A percentile compares a stretch with the other conserved stretches of the same genome.
Evolutionary conservation across 2,113 vertebrate species (phyloP).

Genomic region (Antennarius striatus): DNA sequence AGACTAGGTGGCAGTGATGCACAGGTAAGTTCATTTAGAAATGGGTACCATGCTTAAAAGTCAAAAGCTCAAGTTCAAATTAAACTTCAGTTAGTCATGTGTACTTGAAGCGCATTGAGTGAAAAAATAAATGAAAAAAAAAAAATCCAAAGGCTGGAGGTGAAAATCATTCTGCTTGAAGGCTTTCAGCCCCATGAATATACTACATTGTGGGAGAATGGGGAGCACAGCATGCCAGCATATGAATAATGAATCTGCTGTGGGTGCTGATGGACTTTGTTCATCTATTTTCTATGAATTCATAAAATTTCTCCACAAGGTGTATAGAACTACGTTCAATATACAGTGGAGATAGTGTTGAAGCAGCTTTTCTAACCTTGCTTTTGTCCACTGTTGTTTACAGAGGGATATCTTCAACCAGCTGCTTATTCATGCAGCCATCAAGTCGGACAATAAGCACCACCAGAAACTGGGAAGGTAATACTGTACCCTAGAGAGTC

Average conservation of each 20-base stretch:
- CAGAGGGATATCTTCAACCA: constrained; percentile 95
- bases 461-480: constrained; percentile 88
- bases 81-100: background rate
- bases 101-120: background rate
- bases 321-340: constrained; percentile 10
- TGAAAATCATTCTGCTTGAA: constrained; percentile 21
- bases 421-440: constrained; percentile 87
- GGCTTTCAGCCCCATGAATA: constrained; percentile 12
- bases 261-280: constrained; percentile 53
- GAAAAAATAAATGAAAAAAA: constrained; percentile 21
- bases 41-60: background rate
- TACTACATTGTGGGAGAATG: constrained; percentile 13
- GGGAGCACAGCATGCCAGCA: background rate
- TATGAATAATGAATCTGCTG: constrained; percentile 69
- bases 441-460: constrained; percentile 82
- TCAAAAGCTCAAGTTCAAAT: background rate
- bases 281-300: constrained; percentile 26
- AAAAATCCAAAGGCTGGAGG: constrained; percentile 24
- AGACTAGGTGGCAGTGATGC: constrained; percentile 91
- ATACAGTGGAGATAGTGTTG: constrained; percentile 1
- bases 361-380: constrained; percentile 27
- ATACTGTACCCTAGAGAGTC: constrained; percentile 13
- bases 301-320: constrained; percentile 8
- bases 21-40: constrained; percentile 81
- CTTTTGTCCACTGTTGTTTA: constrained; percentile 41